phyloP scores from a whole-genome alignment of 2,888 invertebrate species.

The Entomobrya multifasciata region DNA sequence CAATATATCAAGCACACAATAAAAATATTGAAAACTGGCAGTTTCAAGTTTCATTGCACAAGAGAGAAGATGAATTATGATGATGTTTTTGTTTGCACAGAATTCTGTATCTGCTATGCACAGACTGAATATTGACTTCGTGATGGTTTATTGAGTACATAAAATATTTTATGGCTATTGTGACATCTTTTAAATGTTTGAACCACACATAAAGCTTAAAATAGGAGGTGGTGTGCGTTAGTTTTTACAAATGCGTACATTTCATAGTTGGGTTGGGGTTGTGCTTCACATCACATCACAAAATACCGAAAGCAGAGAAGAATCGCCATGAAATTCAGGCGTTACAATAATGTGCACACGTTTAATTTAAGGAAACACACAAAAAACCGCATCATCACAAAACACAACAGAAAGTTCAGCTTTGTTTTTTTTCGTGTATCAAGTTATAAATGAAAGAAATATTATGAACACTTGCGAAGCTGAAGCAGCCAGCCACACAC shows the following conservation, averaged over 20 bases:
- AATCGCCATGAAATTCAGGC: background rate
- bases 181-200: background rate
- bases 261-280: no score
- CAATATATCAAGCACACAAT: no score
- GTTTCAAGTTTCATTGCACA: no score
- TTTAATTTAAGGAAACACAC: constrained; percentile 43
- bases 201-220: background rate
- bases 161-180: background rate
- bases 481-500: constrained; percentile 18
- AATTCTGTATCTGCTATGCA: background rate
- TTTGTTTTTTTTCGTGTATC: background rate
- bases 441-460: constrained; percentile 37
- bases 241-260: constrained; percentile 12
- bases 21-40: no score
- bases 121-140: no score
- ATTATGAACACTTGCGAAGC: constrained; percentile 10
- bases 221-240: background rate
- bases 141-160: no score
- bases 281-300: background rate
- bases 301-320: background rate
- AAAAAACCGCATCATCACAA: constrained; percentile 23
- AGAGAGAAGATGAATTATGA: no score
- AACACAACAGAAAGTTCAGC: background rate
- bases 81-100: background rate
- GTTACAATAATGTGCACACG: constrained; percentile 42